phyloP scores from a whole-genome alignment of 2,797 vertebrate species.

The Atherinosoma microstoma region DNA sequence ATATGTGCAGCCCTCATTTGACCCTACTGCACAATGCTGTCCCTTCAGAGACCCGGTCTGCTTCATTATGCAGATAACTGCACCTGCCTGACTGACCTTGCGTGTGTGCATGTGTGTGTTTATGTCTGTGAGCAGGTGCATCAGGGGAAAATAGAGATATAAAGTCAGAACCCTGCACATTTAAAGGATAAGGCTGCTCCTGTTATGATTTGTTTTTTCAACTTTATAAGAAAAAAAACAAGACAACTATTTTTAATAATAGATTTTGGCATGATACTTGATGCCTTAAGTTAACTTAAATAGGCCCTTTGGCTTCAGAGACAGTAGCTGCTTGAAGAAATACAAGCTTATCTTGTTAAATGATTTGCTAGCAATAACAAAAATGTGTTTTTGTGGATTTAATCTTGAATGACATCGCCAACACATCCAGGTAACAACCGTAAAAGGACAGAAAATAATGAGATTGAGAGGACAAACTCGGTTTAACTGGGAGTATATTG shows the following conservation, averaged over 20 bases:
- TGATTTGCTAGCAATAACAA: neutral
- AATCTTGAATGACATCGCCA: neutral
- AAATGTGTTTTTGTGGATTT: slow-evolving; percentile 2
- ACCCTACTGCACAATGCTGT: slow-evolving; percentile 90
- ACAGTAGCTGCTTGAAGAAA: neutral
- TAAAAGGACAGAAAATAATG: neutral
- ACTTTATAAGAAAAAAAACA: neutral
- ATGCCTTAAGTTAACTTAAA: neutral
- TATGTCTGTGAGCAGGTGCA: slow-evolving; percentile 69
- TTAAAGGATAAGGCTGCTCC: slow-evolving; percentile 3
- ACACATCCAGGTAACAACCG: neutral
- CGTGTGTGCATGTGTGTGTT: slow-evolving; percentile 52
- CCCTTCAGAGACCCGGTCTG: slow-evolving; percentile 92
- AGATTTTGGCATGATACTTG: neutral
- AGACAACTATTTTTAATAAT: neutral
- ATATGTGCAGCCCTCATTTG: slow-evolving; percentile 93
- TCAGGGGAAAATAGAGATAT: slow-evolving; percentile 30
- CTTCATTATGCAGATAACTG: slow-evolving; percentile 97
- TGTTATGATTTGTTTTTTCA: neutral
- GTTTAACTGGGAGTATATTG: slow-evolving; percentile 31
- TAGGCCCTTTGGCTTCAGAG: neutral
- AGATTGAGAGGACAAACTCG: neutral
- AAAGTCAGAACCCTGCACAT: slow-evolving; percentile 30
- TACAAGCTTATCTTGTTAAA: slow-evolving; percentile 2
- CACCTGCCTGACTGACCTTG: slow-evolving; percentile 90